Evolutionary conservation across 2,113 vertebrate genomes (phyloP), one percentile per base, ranked within the genome.

Genomic region (Carassius auratus): DNA sequence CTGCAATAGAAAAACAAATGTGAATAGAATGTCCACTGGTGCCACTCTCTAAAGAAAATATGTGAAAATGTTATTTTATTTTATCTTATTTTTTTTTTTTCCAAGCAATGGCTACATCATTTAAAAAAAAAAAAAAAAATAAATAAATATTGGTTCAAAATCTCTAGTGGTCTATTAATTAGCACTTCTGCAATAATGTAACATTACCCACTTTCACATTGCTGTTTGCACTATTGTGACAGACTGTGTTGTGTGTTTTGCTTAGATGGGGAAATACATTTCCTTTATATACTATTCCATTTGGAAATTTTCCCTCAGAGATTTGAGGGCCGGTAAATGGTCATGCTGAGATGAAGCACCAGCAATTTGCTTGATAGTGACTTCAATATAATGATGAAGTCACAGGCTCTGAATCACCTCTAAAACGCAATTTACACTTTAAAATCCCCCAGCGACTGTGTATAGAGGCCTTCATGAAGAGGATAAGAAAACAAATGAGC

Each of bases 381-480:
- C 81, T 42, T 83, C 33, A 59, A 50, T 73, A 59, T 57, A 57
- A 42, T 2, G 30, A 83, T 73, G 21, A 83, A 73, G 42, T 83
- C 81, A 83, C 81, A 19, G 50, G 81, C 81, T 33, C 81, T 73
- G 33, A 57, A 83, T 83, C 81, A 83, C 68, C 50, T 73, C 68
- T 71, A 26, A 73, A 71, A 83, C 5, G 4, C 50, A 83, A 83
- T 83, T 83, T 73, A 73, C 81, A 83, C 81, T 83, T 83, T 83
- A 73, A 45, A 81, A 52, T 66, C 21, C 61, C 78, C 78, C 7
- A 14, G 14, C 5, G 59, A 48, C 78, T 48, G 38, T 48, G 36
- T 36, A 52, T 69, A 8, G 62, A 52, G 23, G 62, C 62, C 79
- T 55, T 52, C 14, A 17, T 30, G 21, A 50, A 81, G 64, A 81